These are phyloP conservation scores for Odontothrips loti DNA, from an alignment of 2,888 invertebrate genomes.

Conservation along the genomic window DNA sequence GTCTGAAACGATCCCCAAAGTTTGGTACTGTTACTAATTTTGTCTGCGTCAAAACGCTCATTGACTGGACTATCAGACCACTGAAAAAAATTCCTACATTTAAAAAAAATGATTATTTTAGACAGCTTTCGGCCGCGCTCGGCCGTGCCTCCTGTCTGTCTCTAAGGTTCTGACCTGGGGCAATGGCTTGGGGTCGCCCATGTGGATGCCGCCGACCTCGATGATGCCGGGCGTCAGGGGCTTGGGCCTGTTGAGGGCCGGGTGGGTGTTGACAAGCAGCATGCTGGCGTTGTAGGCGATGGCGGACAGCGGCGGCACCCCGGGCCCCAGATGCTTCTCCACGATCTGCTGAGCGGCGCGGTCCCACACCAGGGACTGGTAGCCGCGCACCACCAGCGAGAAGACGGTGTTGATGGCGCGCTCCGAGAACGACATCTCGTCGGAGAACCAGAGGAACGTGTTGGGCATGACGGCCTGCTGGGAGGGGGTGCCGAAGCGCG, in stretches of 20 bases:
- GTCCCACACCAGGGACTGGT: constrained; percentile 41
- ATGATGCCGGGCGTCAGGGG: constrained; percentile 38
- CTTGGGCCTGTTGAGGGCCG: constrained; percentile 52
- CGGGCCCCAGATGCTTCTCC: constrained; percentile 50
- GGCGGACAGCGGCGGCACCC: constrained; percentile 53
- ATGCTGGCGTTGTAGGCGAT: constrained; percentile 55
- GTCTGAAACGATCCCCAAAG: too few species aligned
- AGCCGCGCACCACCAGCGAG: constrained; percentile 23
- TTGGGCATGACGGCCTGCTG: constrained; percentile 40
- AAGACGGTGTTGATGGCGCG: constrained; percentile 41
- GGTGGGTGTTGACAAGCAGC: constrained; percentile 59
- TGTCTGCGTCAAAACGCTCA: too few species aligned
- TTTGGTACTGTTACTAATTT: too few species aligned
- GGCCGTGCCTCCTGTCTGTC: background rate
- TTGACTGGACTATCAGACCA: too few species aligned
- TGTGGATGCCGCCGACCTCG: constrained; percentile 29
- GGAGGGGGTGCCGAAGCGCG: constrained; percentile 40
- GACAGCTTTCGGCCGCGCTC: too few species aligned
- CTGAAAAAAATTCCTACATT: too few species aligned
- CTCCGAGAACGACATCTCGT: constrained; percentile 42
- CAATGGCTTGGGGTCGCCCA: constrained; percentile 27
- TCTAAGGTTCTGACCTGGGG: constrained; percentile 27
- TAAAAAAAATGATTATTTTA: too few species aligned
- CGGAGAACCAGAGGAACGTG: constrained; percentile 35
- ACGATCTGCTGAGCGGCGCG: constrained; percentile 46